Evolutionary conservation across 2,797 vertebrate genomes (phyloP).

Genomic region (Glossophaga mutica): DNA sequence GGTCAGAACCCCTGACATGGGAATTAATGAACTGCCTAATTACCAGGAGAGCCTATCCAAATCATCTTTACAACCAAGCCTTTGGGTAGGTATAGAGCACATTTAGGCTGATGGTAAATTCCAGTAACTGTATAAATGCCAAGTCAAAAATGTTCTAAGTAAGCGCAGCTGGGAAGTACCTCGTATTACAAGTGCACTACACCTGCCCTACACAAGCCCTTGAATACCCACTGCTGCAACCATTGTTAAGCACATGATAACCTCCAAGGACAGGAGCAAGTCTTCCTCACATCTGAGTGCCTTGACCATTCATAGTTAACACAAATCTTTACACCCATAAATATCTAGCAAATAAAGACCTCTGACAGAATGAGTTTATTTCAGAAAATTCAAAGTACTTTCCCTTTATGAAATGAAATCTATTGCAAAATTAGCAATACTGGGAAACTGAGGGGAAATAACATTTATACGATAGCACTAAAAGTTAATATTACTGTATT

Average conservation of each 20-base stretch:
- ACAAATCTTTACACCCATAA: neutral
- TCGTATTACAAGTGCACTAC: neutral
- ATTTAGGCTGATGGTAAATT: neutral
- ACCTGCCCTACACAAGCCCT: neutral
- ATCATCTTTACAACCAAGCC: neutral
- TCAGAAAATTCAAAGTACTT: neutral
- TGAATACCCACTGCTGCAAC: neutral
- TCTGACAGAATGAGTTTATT: neutral
- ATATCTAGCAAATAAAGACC: neutral
- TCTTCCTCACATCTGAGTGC: neutral
- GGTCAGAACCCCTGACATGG: neutral
- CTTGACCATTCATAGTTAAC: neutral
- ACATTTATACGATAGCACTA: neutral
- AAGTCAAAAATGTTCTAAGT: neutral
- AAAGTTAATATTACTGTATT: neutral
- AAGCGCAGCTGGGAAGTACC: neutral
- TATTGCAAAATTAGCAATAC: slow-evolving; percentile 10
- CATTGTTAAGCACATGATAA: neutral
- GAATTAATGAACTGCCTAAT: neutral
- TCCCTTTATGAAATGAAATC: neutral
- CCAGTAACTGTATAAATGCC: neutral
- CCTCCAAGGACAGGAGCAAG: neutral
- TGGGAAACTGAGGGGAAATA: neutral
- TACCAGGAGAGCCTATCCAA: neutral
- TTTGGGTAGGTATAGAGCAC: neutral